Conservation (phyloP, 2,797 vertebrate genomes). For the Phrynocephalus forsythii region DNA sequence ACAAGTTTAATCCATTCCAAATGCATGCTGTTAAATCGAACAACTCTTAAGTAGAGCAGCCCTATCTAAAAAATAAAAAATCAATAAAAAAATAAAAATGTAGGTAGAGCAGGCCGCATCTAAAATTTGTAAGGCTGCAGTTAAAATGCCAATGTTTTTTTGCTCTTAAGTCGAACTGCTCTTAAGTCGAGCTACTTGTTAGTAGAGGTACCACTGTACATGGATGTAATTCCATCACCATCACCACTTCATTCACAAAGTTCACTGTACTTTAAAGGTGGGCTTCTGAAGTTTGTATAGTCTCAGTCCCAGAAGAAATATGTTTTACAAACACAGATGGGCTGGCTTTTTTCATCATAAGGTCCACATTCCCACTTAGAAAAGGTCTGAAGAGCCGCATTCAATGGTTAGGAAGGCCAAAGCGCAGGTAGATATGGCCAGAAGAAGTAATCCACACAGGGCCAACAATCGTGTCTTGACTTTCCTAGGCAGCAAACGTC, state of each 20-base stretch:
- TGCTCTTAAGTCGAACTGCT: too few species aligned
- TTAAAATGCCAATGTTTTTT: too few species aligned
- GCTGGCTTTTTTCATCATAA: not conserved
- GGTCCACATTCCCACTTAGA: not conserved
- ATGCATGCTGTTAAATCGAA: too few species aligned
- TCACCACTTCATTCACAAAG: not conserved
- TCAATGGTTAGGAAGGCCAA: not conserved
- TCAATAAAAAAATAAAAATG: too few species aligned
- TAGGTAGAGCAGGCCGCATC: too few species aligned
- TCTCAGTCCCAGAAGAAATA: not conserved
- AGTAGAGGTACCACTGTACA: too few species aligned
- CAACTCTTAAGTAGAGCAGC: too few species aligned
- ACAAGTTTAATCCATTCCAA: too few species aligned
- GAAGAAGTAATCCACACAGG: not conserved
- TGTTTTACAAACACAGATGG: not conserved
- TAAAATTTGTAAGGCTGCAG: too few species aligned
- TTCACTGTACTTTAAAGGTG: not conserved
- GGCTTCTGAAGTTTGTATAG: not conserved
- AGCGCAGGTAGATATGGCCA: not conserved
- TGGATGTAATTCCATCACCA: not conserved
- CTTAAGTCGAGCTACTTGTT: too few species aligned
- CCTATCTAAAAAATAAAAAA: too few species aligned
- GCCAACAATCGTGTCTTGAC: not conserved
- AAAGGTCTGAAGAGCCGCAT: not conserved
- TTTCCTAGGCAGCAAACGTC: not conserved